These are phyloP conservation scores for Epinotia ramella DNA, from an alignment of 2,888 invertebrate species.

Conservation along the genomic window DNA sequence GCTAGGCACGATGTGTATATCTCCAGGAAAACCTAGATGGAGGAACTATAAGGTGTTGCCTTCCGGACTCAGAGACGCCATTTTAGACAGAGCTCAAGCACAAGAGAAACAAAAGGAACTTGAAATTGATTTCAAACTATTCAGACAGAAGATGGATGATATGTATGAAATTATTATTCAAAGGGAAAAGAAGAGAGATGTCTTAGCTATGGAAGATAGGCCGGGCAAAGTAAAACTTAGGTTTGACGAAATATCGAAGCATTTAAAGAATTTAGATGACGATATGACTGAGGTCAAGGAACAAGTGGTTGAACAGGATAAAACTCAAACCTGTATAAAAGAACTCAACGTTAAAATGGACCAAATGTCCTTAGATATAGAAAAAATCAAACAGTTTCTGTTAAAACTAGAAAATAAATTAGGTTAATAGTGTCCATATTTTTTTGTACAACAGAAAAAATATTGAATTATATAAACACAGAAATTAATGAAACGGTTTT, in stretches of 20 bases:
- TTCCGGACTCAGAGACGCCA: conserved; percentile 69
- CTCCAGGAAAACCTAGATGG: conserved; percentile 75
- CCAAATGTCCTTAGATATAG: conserved; percentile 71
- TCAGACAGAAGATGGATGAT: conserved; percentile 67
- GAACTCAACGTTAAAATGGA: conserved; percentile 72
- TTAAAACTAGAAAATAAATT: conserved; percentile 70
- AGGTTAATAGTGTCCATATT: conserved; percentile 32
- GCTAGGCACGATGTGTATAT: conserved; percentile 62
- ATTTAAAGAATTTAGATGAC: conserved; percentile 67
- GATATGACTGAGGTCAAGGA: conserved; percentile 63
- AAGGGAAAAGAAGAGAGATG: conserved; percentile 52
- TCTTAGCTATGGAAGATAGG: conserved; percentile 48
- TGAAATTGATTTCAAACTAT: conserved; percentile 64
- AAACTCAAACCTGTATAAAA: conserved; percentile 62
- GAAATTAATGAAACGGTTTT: not conserved
- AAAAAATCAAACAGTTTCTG: conserved; percentile 68
- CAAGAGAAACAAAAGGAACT: conserved; percentile 73
- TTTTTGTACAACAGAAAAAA: conserved; percentile 6
- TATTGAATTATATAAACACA: conserved; percentile 9
- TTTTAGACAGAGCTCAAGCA: conserved; percentile 72
- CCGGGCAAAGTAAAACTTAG: conserved; percentile 52
- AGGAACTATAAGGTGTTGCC: conserved; percentile 68
- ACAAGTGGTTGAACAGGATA: conserved; percentile 62
- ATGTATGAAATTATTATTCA: conserved; percentile 71
- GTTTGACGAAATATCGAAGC: conserved; percentile 66